Base-by-base conservation (phyloP, 1,140 invertebrate species). In the Agraylea sexmaculata region DNA sequence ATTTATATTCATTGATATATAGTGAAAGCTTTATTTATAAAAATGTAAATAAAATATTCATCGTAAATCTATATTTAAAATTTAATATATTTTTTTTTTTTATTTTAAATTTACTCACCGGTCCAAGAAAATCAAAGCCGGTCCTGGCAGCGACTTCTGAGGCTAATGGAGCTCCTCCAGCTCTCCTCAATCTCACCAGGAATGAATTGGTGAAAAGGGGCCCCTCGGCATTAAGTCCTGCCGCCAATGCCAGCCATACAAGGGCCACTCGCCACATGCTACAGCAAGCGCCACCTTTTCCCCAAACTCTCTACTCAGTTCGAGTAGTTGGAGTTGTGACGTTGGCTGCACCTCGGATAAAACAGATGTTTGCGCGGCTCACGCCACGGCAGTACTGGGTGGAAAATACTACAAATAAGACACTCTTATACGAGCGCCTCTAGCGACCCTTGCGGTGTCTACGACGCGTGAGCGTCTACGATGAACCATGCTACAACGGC, bases 171-270 rank as follows among this genome's bases (percentile, higher is more conserved):
- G 69, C 71, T 16, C 74, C 73, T 27, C 82, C 71, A 38, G 80
- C 77, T 43, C 80, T 69, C 53, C 74, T 75, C 59, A 92, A 78
- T 40, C 75, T 73, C 41, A 92, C 87, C 51, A 88, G 69, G 64
- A 91, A 91, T 6, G 83, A 83, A 66, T 89, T 90, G 53, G 85
- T 90, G 66, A 89, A 91, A 35, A 90, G 70, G 15, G 47, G 41
- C 12, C 28, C 29, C 39, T 36, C 31, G 27, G 40, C 54, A 86
- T 80, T 45, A 67, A 67, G 36, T 67, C 64, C 22, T 55, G 60
- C 54, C 37, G 57, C 56, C 41, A 68, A 52, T 42, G 36, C 41
- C 43, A 66, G 55, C 53, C 62, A 56, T 35, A 58, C 55, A 29
- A 56, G 53, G 13, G 35, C 28, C 49, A 62, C 55, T 51, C 62